Evolutionary conservation across 2,888 invertebrate genomes (phyloP).

Genomic region (Pollenia amentaria): DNA sequence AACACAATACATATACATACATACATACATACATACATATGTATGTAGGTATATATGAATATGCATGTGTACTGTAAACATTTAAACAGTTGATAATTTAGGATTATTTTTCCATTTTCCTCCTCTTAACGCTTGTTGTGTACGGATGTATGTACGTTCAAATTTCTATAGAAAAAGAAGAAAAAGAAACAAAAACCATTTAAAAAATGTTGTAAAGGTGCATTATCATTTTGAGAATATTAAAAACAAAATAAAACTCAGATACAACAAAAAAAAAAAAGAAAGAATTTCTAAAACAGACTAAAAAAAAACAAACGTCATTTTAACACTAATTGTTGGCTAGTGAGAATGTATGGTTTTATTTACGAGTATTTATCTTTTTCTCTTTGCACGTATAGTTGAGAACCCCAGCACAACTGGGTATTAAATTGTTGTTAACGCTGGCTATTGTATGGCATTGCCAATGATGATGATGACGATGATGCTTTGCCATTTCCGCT

Average conservation of each 20-base stretch:
- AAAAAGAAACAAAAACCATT: conserved; percentile 40
- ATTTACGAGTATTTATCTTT: conserved; percentile 16
- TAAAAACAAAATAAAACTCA: conserved; percentile 33
- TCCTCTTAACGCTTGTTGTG: neutral
- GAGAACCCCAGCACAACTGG: conserved; percentile 10
- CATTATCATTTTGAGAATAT: conserved; percentile 62
- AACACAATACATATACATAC: conserved; percentile 20
- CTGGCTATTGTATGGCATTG: conserved; percentile 34
- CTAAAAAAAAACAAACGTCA: conserved; percentile 9
- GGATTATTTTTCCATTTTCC: conserved; percentile 61
- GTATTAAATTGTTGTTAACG: conserved; percentile 45
- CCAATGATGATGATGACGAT: conserved; percentile 57
- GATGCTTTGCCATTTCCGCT: conserved; percentile 71
- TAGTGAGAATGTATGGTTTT: neutral
- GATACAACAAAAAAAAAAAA: conserved; percentile 8
- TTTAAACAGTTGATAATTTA: conserved; percentile 68
- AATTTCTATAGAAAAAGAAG: conserved; percentile 35
- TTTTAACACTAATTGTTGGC: conserved; percentile 45
- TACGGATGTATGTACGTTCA: neutral
- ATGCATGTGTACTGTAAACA: conserved; percentile 42
- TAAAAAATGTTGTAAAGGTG: conserved; percentile 66
- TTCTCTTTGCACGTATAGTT: neutral
- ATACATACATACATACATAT: too few relatives aligned
- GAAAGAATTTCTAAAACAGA: conserved; percentile 46
- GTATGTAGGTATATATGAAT: too few relatives aligned